Conservation (phyloP, 2,113 vertebrate species). For the Cyanoderma ruficeps region DNA sequence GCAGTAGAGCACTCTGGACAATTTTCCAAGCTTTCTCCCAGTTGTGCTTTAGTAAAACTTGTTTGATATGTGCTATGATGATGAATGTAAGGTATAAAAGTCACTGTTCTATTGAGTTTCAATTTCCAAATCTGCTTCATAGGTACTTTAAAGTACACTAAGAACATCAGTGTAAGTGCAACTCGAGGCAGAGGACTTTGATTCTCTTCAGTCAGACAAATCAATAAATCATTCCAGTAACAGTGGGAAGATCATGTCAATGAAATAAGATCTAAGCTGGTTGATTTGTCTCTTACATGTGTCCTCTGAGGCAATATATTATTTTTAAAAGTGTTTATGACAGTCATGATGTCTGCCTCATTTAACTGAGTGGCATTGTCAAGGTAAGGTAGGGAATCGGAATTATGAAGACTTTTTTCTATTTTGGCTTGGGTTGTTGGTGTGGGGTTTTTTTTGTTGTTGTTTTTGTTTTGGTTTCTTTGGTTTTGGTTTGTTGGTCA, state of each 20-base stretch:
- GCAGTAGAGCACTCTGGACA: not conserved
- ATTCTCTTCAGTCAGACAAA: not conserved
- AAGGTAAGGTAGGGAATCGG: not conserved
- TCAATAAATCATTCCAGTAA: not conserved
- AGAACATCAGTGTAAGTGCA: not conserved
- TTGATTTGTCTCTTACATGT: not conserved
- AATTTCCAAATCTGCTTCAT: not conserved
- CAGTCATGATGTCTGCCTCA: not conserved
- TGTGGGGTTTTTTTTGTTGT: not conserved
- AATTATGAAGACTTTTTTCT: not conserved
- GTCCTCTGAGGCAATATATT: not conserved
- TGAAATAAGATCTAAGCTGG: not conserved
- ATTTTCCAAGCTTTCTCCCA: not conserved
- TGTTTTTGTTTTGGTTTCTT: not conserved
- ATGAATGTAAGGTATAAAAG: not conserved
- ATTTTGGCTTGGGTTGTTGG: not conserved
- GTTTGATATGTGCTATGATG: not conserved
- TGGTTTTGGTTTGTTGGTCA: not conserved
- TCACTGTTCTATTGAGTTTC: not conserved
- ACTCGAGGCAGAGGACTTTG: not conserved
- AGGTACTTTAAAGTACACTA: not conserved
- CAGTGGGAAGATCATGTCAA: not conserved
- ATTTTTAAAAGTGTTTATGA: not conserved
- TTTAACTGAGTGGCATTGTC: not conserved
- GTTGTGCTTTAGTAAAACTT: not conserved